These are phyloP conservation scores for Macroramphosus scolopax DNA, from an alignment of 2,797 vertebrate species.

Conservation along the genomic window DNA sequence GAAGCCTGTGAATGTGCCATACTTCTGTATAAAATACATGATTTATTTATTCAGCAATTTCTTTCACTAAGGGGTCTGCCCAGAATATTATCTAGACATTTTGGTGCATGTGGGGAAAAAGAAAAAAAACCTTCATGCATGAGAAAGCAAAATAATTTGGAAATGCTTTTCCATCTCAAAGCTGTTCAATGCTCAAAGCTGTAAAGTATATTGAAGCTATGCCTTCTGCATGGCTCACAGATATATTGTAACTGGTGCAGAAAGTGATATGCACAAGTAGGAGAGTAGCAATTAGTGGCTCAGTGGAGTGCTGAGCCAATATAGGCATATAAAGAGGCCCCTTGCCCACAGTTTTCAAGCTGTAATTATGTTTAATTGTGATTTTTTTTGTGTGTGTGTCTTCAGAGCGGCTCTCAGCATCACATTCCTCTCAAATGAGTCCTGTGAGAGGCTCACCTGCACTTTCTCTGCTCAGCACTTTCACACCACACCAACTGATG, in stretches of 20 bases:
- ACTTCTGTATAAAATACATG: no score
- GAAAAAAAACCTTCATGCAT: no score
- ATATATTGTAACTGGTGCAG: conserved; percentile 42
- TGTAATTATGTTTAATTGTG: conserved; percentile 77
- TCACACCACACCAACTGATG: conserved; percentile 67
- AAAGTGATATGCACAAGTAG: conserved; percentile 51
- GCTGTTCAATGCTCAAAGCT: conserved; percentile 15
- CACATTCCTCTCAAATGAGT: conserved; percentile 65
- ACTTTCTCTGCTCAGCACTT: conserved; percentile 74
- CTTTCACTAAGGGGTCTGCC: no score
- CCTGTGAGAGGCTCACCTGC: conserved; percentile 69
- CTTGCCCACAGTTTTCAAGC: conserved; percentile 64
- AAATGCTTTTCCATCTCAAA: no score
- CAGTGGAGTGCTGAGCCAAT: conserved; percentile 65
- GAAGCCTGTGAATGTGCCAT: conserved; percentile 14
- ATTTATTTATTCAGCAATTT: no score
- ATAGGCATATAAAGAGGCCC: conserved; percentile 70
- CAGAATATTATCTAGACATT: no score
- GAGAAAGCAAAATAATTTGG: no score
- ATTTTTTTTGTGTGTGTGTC: conserved; percentile 47
- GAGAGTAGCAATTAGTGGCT: conserved; percentile 66
- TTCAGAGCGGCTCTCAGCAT: conserved; percentile 65
- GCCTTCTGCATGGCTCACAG: conserved; percentile 37
- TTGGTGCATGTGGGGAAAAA: no score
- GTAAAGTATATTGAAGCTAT: conserved; percentile 9